Evolutionary conservation across 2,797 vertebrate species (phyloP), one percentile per base, ranked within the genome.

Genomic region (Clamator glandarius): DNA sequence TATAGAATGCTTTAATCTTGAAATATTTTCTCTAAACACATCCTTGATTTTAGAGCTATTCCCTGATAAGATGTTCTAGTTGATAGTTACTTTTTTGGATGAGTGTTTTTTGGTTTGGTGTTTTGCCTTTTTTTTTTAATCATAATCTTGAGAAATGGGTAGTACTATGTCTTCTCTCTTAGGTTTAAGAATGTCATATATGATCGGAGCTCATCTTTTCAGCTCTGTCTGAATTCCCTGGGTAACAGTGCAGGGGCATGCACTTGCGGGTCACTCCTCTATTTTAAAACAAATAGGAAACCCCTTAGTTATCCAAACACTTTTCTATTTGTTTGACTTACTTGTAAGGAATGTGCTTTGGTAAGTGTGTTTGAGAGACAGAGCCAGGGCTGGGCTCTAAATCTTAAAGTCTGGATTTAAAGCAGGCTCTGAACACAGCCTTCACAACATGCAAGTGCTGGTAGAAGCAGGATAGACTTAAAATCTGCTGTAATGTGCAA

Each of bases 261-360:
- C 15, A 8, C 62, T 87, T 68, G 52, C 58, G 70, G 48, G 4
- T 75, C 33, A 58, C 21, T 58, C 23, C 36, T 77, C 68, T 5
- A 0, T 76, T 92, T 75, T 70, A 77, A 87, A 74, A 54, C 35
- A 69, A 77, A 77, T 46, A 82, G 41, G 58, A 91, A 93, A 59
- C 42, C 21, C 52, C 42, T 82, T 67, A 74, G 29, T 68, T 87
- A 52, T 87, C 50, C 31, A 76, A 84, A 64, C 16, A 26, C 42
- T 72, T 51, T 36, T n/a, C 42, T 87, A 31, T 92, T 94, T 95
- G 79, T 88, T 93, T 89, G 74, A 15, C 50, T 91, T 91, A 25
- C 42, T 82, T 51, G 54, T 54, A 78, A 94, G 84, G 79, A 95
- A 86, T 85, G 63, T 87, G 69, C 90, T 87, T 93, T 81, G 75